phyloP scores from a whole-genome alignment of 2,888 invertebrate genomes.

The Aspidiotus destructor region DNA sequence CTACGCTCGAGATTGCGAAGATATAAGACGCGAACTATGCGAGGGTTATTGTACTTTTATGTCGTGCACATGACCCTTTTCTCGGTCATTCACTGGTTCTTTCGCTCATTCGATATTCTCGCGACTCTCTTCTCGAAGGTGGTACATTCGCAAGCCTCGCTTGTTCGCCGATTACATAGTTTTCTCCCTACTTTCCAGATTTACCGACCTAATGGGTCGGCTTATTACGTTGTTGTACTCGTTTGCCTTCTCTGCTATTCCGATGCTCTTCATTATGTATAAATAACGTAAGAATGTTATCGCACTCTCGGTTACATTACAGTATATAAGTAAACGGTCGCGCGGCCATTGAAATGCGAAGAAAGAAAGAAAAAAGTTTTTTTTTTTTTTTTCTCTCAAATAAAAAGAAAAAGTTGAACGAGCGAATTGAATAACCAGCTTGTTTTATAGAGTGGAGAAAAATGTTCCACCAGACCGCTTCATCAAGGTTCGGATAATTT shows the following conservation, averaged over 20 bases:
- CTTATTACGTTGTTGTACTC: neutral
- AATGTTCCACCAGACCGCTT: too few relatives aligned
- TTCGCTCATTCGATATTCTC: neutral
- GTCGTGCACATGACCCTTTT: slow-evolving; percentile 26
- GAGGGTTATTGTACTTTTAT: slow-evolving; percentile 30
- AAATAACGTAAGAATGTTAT: too few relatives aligned
- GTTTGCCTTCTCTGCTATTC: neutral
- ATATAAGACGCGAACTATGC: slow-evolving; percentile 11
- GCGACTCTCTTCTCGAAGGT: neutral
- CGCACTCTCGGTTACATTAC: too few relatives aligned
- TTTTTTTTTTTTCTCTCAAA: too few relatives aligned
- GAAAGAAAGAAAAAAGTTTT: too few relatives aligned
- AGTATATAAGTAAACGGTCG: too few relatives aligned
- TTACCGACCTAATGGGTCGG: slow-evolving; percentile 1
- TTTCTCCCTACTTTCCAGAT: neutral
- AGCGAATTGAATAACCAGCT: too few relatives aligned
- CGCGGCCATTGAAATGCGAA: too few relatives aligned
- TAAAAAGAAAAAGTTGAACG: too few relatives aligned
- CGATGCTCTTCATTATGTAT: neutral
- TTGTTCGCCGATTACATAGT: neutral
- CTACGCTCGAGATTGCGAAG: neutral
- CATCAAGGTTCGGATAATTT: too few relatives aligned
- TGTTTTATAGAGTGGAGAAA: too few relatives aligned
- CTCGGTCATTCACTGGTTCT: slow-evolving; percentile 29
- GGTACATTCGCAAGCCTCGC: too few relatives aligned